These are phyloP conservation scores for Leptoclinus maculatus DNA, from an alignment of 2,797 vertebrate species.

Conservation along the genomic window DNA sequence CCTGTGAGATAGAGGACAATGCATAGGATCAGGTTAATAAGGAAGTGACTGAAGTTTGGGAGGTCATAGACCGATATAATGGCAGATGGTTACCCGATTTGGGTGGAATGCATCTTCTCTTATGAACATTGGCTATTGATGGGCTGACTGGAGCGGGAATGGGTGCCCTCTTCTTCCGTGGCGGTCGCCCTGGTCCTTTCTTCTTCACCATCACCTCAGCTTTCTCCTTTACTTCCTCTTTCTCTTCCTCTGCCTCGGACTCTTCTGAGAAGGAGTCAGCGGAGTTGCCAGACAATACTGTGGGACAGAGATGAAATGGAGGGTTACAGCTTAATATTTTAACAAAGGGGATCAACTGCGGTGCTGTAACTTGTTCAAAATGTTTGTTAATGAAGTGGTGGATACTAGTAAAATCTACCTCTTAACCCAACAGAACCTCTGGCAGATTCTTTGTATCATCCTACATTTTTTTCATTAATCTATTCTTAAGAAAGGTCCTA, in stretches of 20 bases:
- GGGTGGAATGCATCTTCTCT: slow-evolving; percentile 79
- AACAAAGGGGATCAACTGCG: neutral
- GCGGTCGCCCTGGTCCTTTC: slow-evolving; percentile 76
- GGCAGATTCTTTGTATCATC: neutral
- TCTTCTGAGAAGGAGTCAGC: slow-evolving; percentile 85
- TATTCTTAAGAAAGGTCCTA: too few species aligned
- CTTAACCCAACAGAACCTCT: neutral
- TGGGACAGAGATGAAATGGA: neutral
- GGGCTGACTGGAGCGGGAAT: slow-evolving; percentile 51
- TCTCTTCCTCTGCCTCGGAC: slow-evolving; percentile 76
- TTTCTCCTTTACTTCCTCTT: slow-evolving; percentile 75
- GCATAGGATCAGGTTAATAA: neutral
- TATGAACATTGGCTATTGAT: slow-evolving; percentile 61
- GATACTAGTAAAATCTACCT: neutral
- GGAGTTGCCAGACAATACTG: slow-evolving; percentile 87
- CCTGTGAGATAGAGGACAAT: slow-evolving; percentile 59
- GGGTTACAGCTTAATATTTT: neutral
- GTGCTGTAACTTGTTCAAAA: neutral
- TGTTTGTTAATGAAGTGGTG: neutral
- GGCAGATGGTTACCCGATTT: slow-evolving; percentile 78
- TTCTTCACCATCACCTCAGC: slow-evolving; percentile 70
- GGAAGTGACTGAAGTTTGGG: neutral
- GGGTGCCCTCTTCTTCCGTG: slow-evolving; percentile 72
- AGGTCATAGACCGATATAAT: neutral
- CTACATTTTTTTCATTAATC: too few species aligned